Evolutionary conservation across 2,888 invertebrate species (phyloP).

Genomic region (Melipona bicolor): DNA sequence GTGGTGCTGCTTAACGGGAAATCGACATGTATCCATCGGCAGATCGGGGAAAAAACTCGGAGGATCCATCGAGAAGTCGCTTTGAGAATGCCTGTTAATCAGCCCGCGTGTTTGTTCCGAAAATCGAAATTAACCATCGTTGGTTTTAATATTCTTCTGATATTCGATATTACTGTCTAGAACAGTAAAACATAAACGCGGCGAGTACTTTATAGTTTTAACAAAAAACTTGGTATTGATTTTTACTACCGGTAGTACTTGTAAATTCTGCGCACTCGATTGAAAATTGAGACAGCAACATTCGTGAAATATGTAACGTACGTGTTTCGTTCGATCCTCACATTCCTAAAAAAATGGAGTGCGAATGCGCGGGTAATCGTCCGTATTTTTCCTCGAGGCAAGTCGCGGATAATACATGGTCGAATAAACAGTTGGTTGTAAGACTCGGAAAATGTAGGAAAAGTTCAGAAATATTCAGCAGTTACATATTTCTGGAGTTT

Average conservation of each 20-base stretch:
- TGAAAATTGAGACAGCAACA: slow-evolving; percentile 4
- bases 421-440: slow-evolving; percentile 35
- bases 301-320: neutral
- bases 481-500: neutral
- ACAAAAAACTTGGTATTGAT: neutral
- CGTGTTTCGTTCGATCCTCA: neutral
- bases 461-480: too few species aligned
- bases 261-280: neutral
- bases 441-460: too few species aligned
- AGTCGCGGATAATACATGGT: slow-evolving; percentile 13
- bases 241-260: neutral
- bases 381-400: neutral
- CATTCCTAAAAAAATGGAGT: slow-evolving; percentile 1
- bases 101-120: neutral
- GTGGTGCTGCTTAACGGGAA: slow-evolving; percentile 52
- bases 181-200: neutral
- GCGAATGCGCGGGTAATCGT: slow-evolving; percentile 16
- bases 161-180: accelerated
- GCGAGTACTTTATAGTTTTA: neutral
- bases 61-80: too few species aligned
- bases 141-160: neutral
- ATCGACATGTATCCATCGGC: slow-evolving; percentile 63
- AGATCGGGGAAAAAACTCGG: slow-evolving; percentile 36
- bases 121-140: neutral
- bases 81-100: neutral